These are phyloP conservation scores for Gephyroberyx darwinii DNA, from an alignment of 2,797 vertebrate species.

Conservation along the genomic window DNA sequence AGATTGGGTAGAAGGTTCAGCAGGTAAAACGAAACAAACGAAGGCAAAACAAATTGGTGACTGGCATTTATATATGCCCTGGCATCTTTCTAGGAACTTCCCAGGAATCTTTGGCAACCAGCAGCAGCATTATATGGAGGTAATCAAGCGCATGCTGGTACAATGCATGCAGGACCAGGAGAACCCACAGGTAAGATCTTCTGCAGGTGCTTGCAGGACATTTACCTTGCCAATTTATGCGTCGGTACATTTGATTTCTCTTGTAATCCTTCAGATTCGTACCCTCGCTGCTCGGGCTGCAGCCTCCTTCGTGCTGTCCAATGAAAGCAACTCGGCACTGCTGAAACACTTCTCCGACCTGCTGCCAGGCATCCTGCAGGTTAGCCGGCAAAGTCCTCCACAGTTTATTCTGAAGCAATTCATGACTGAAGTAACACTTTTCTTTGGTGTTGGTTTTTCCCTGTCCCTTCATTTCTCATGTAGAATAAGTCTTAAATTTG, in stretches of 20 bases:
- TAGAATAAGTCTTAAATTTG: no score
- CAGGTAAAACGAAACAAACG: no score
- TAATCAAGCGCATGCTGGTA: slow-evolving; percentile 98
- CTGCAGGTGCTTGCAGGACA: rapidly evolving
- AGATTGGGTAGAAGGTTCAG: background rate
- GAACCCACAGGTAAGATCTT: slow-evolving; percentile 85
- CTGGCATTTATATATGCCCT: slow-evolving; percentile 1
- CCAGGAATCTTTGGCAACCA: slow-evolving; percentile 99
- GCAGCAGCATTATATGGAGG: slow-evolving; percentile 98
- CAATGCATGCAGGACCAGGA: slow-evolving; percentile 99
- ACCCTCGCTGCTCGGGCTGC: slow-evolving; percentile 93
- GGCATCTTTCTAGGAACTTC: slow-evolving; percentile 87
- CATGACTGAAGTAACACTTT: no score
- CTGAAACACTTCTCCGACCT: slow-evolving; percentile 98
- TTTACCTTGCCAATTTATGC: rapidly evolving
- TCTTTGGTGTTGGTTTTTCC: no score
- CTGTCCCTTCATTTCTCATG: no score
- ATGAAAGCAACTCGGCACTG: slow-evolving; percentile 91
- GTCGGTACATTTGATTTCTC: no score
- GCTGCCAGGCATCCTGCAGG: slow-evolving; percentile 94
- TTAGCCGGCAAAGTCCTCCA: slow-evolving; percentile 59
- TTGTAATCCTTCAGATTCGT: slow-evolving; percentile 83
- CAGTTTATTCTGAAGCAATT: background rate
- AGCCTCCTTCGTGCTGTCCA: slow-evolving; percentile 93
- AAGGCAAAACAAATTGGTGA: no score